Base-by-base conservation (phyloP, 2,113 vertebrate genomes). In the Anser brachyrhynchus region DNA sequence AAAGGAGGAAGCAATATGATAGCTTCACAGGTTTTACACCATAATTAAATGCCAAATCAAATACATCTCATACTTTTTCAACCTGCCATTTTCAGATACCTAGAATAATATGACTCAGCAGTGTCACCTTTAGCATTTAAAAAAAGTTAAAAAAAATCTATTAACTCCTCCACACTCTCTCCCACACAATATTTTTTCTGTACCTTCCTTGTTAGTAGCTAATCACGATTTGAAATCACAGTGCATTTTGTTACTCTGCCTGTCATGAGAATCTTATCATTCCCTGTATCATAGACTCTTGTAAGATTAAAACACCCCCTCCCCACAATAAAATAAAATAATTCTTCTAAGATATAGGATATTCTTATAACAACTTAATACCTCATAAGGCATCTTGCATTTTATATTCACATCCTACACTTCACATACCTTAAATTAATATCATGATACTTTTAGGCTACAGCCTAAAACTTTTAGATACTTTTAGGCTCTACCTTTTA, bases 171-270 rank as follows among this genome's bases (percentile, higher is more conserved):
- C 87, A 80, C 43, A 61, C 54, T 92, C 87, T 92, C 49, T 17
- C 86, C 86, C 54, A 94, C 69, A 89, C 33, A 57, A 2, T 65
- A 91, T 86, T 95, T 95, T 86, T 91, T 85, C 95, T 81, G 22
- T 61, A 55, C 19, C 82, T 76, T 61, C 58, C 88, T 91, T 92
- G 85, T 95, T 80, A 94, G 79, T 84, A 95, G 84, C 35, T 93
- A 94, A 94, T 71, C 14, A 88, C 54, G 49, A 80, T 46, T 92
- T 44, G 49, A 97, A 76, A 95, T 43, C 13, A 21, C 37, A 79
- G 31, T 37, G 14, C 61, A 72, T 95, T 94, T 84, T 75, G 15
- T 61, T 54, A 71, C 43, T 64, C 31, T 62, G 35, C 11, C 10
- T 64, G 49, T 31, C 69, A 7, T 39, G 74, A 85, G 92, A 93